A percentile compares a stretch with the other conserved stretches of the same genome.
Evolutionary conservation across 2,113 vertebrate species (phyloP).

Genomic region (Anguilla rostrata): DNA sequence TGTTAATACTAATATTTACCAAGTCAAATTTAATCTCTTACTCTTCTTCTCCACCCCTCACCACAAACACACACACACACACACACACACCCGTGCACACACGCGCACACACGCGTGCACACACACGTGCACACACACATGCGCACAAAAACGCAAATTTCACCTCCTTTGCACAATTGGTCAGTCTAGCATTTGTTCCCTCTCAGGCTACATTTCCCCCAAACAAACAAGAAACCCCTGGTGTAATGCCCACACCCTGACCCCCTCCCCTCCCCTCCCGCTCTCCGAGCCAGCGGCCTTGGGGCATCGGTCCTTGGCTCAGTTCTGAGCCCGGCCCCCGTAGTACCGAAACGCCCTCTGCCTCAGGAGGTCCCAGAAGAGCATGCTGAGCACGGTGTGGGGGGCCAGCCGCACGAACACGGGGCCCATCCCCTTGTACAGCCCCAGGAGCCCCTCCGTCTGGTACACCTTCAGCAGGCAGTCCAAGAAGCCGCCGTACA

Average conservation of each 20-base stretch:
- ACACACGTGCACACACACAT: too few species aligned
- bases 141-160: background rate
- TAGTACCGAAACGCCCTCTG: conserved; percentile 59
- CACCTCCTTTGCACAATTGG: background rate
- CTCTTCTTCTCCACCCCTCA: background rate
- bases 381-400: conserved; percentile 91
- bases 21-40: background rate
- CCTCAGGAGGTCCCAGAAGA: conserved; percentile 91
- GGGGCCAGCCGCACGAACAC: conserved; percentile 89
- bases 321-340: conserved; percentile 27
- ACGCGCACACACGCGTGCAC: too few species aligned
- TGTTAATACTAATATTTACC: background rate
- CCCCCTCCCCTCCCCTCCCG: background rate
- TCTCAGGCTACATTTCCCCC: background rate
- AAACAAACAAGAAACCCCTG: background rate
- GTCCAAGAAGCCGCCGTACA: conserved; percentile 82
- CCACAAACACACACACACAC: too few species aligned
- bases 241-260: background rate
- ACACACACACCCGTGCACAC: too few species aligned
- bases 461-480: conserved; percentile 81
- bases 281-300: background rate
- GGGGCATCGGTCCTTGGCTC: background rate
- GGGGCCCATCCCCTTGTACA: conserved; percentile 90
- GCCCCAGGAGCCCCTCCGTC: conserved; percentile 78
- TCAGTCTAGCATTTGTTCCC: background rate